Evolutionary conservation across 92 coral and sea anemone species (phyloP), one percentile per base, ranked within the genome.

Genomic region (Muricea muricata): DNA sequence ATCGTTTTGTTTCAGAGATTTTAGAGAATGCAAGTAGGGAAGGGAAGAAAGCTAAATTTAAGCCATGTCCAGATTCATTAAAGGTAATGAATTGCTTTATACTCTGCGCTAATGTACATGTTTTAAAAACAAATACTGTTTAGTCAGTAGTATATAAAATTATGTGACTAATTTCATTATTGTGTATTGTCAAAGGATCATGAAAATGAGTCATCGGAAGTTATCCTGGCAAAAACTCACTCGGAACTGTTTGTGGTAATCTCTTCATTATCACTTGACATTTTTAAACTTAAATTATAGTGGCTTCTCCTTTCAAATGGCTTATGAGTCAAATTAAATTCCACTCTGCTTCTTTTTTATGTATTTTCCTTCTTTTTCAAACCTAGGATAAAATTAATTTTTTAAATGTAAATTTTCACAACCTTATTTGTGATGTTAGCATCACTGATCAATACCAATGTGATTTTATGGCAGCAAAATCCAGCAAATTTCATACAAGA

Each of bases 141-240:
- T n/a, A n/a, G n/a, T n/a, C n/a, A n/a, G n/a, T n/a, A 63, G 12
- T 28, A 10, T 2, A 29, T 63, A 12, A 70, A 39, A 17, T 18
- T 3, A 13, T n/a, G n/a, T n/a, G n/a, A n/a, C n/a, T 34, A 70
- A 33, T 69, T 34, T 6, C 55, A 14, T 37, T 66, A 15, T 35
- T 41, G 39, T 34, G 33, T 29, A 46, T 39, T 60, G n/a, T 73
- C 75, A 12, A 7, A 97, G 99, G 94, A 97, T 70, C 95, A 94
- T 71, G 82, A 97, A 75, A 93, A 97, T 84, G 99, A 97, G 35
- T 94, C 99, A 40, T 88, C 99, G 40, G 99, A 97, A 77, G 99
- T 97, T 12, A 66, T 89, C 30, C 91, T 97, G 68, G 99, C 99
- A 47, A 92, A 95, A 82, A 90, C 92, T 33, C 99, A 97, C 75